phyloP scores from a whole-genome alignment of 2,888 invertebrate genomes.

The Ommatoiulus sabulosus region DNA sequence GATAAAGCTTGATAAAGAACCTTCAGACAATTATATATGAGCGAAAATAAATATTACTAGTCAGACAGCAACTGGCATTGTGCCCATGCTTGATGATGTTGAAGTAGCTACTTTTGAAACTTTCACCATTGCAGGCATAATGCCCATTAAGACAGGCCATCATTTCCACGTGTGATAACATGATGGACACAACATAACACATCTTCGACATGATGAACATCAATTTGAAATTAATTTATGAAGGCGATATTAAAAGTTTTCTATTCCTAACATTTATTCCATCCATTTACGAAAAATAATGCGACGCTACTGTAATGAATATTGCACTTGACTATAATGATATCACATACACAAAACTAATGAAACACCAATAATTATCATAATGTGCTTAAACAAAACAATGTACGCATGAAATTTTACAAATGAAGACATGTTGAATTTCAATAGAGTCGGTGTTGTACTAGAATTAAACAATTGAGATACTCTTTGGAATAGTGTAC shows the following conservation, averaged over 20 bases:
- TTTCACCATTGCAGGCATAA: no score
- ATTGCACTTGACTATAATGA: background rate
- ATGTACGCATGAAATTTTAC: constrained; percentile 6
- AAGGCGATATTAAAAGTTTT: background rate
- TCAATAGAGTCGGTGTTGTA: background rate
- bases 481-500: background rate
- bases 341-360: background rate
- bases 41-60: no score
- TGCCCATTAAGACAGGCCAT: no score
- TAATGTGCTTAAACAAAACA: background rate
- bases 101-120: no score
- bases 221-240: background rate
- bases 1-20: no score
- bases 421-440: constrained; percentile 1
- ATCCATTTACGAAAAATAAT: constrained; percentile 2
- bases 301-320: constrained; percentile 4
- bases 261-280: constrained; percentile 19
- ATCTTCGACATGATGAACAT: background rate
- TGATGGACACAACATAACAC: no score
- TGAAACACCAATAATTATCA: constrained; percentile 13
- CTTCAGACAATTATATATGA: no score
- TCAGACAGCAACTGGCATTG: no score
- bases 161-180: no score
- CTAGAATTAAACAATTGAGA: background rate
- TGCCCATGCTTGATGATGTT: no score